Percentiles rank a stretch among this genome's conserved stretches.
These are phyloP conservation scores for Polydrusus pterygomalis DNA, from an alignment of 2,888 invertebrate genomes.

Conservation along the genomic window DNA sequence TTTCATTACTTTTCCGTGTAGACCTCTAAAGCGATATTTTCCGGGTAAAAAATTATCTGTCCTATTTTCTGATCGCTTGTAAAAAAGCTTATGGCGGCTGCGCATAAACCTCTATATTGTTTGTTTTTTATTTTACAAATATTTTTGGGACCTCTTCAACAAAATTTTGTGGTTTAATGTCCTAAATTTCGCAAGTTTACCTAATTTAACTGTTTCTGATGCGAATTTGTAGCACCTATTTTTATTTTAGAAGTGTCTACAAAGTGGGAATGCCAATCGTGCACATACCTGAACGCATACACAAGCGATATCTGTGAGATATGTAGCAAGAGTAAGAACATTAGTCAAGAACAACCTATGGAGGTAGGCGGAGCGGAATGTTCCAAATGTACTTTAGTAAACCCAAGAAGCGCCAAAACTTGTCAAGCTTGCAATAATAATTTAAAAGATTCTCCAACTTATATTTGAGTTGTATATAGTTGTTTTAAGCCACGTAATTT, in stretches of 20 bases:
- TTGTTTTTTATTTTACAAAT: too few relatives aligned
- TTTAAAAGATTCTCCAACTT: constrained; percentile 84
- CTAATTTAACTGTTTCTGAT: too few relatives aligned
- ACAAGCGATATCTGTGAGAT: constrained; percentile 81
- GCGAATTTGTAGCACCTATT: too few relatives aligned
- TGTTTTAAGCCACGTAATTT: constrained; percentile 33
- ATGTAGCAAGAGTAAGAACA: constrained; percentile 77
- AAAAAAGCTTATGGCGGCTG: too few relatives aligned
- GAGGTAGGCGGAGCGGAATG: constrained; percentile 85
- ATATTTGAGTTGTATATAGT: constrained; percentile 74
- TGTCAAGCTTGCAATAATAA: constrained; percentile 83
- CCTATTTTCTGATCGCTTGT: too few relatives aligned
- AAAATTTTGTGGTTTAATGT: too few relatives aligned
- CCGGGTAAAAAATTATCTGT: too few relatives aligned
- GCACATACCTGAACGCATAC: constrained; percentile 80
- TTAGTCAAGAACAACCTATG: constrained; percentile 74
- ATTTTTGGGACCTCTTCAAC: too few relatives aligned
- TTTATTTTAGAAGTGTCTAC: constrained; percentile 19
- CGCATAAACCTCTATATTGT: too few relatives aligned
- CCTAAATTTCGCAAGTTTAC: too few relatives aligned
- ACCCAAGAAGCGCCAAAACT: constrained; percentile 77
- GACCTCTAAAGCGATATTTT: too few relatives aligned
- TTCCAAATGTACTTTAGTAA: constrained; percentile 84
- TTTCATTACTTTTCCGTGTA: too few relatives aligned
- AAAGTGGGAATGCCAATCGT: constrained; percentile 82